Conservation (phyloP, 1,140 invertebrate genomes). For the Eurytemora carolleeae region DNA sequence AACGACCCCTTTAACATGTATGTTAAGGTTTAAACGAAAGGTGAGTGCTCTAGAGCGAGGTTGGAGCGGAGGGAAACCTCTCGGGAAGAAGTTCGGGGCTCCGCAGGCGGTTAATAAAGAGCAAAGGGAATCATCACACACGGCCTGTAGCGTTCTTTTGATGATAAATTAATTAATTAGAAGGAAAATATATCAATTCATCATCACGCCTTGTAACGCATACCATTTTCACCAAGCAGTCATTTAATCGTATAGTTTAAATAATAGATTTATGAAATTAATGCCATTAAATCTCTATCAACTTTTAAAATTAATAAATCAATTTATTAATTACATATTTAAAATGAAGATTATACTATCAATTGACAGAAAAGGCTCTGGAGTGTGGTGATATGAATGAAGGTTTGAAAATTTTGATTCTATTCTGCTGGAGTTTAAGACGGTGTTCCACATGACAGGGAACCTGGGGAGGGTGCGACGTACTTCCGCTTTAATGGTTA, state of each 20-base stretch:
- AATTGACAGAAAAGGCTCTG: no score
- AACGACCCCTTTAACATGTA: background rate
- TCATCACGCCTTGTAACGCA: no score
- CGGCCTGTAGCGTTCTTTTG: no score
- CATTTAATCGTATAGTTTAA: no score
- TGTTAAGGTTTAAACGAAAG: background rate
- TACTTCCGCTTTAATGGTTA: conserved; percentile 47
- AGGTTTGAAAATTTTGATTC: conserved; percentile 69
- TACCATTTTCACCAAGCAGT: no score
- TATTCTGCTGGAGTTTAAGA: conserved; percentile 55
- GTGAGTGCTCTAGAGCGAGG: conserved; percentile 62
- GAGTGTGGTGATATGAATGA: conserved; percentile 43
- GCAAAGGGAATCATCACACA: no score
- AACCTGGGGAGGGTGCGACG: conserved; percentile 51
- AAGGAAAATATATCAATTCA: no score
- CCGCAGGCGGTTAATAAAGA: conserved; percentile 37
- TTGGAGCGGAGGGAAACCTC: conserved; percentile 59
- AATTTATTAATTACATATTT: no score
- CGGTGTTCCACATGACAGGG: conserved; percentile 61
- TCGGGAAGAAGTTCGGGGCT: conserved; percentile 61
- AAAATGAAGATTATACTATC: no score
- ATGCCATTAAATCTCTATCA: conserved; percentile 15
- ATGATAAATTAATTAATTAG: no score
- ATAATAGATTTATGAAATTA: background rate
- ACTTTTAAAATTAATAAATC: conserved; percentile 15